Base-by-base conservation (phyloP, 1,140 invertebrate genomes). In the Meloidogyne floridensis region DNA sequence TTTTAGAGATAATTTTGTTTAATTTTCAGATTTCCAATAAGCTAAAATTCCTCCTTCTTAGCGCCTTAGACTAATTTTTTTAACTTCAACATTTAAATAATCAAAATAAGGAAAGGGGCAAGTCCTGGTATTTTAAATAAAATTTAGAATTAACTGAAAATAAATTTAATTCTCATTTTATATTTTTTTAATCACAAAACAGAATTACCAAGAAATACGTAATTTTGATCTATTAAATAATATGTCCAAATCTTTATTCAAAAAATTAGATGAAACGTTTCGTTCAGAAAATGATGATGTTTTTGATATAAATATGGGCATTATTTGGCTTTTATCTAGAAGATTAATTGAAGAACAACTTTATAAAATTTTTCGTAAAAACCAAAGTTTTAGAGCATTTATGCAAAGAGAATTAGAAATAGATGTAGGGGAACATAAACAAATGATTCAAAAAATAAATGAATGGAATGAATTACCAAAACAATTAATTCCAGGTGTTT, bases 261-360 rank as follows among this genome's bases (percentile, higher is more conserved):
- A 65, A 65, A 65, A 65, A 18, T n/a, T 65, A n/a, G n/a, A 65
- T 18, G 59, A 65, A n/a, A 65, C 59, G 4, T 65, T 65, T 65
- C 13, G n/a, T n/a, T 65, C 59, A 7, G 59, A 65, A 65, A 65
- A 65, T 65, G 8, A 65, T 65, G n/a, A 65, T 6, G 15, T 65
- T n/a, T 65, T 65, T 18, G 59, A 65, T 65, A 65, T 65, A 65
- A 65, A 65, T 65, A 65, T 65, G 7, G 59, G 59, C 5, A n/a
- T 65, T n/a, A 65, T 65, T 65, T 65, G 59, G 59, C 10, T 65
- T 65, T 65, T 65, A 65, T 4, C 59, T 65, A 65, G n/a, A 65
- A 65, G n/a, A 65, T 65, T 65, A 65, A 65, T 65, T 65, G 59
- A 65, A 65, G 4, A 65, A 65, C 59, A 65, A 65, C 15, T 65